Evolutionary conservation across 2,113 vertebrate genomes (phyloP).

Genomic region (Symphodus melops): DNA sequence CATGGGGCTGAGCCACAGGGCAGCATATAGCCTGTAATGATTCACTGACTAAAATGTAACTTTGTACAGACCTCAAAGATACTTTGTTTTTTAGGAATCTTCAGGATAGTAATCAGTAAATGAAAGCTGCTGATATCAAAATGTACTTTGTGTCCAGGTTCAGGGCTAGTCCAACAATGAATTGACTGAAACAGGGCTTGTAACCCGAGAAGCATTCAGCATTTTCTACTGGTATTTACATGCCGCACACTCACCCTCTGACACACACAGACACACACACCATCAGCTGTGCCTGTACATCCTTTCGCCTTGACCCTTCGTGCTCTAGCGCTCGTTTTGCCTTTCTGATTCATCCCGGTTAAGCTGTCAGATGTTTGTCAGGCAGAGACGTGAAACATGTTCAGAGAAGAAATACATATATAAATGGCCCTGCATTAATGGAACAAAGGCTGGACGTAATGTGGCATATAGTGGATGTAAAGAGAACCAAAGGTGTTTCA

Average conservation of each 20-base stretch:
- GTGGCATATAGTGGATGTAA: neutral
- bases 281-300: slow-evolving; percentile 64
- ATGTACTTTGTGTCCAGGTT: neutral
- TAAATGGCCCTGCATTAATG: neutral
- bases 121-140: neutral
- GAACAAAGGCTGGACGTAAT: neutral
- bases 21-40: slow-evolving; percentile 32
- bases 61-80: neutral
- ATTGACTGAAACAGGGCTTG: neutral
- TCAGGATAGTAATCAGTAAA: neutral
- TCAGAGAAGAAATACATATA: neutral
- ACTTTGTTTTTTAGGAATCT: neutral
- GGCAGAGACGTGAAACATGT: neutral
- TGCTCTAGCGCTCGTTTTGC: slow-evolving; percentile 38
- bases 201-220: slow-evolving; percentile 27
- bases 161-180: slow-evolving; percentile 24
- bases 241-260: slow-evolving; percentile 33
- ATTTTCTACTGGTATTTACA: slow-evolving; percentile 35
- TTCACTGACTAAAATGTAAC: slow-evolving; percentile 8
- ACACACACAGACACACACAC: slow-evolving; percentile 19
- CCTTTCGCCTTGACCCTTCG: slow-evolving; percentile 52
- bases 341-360: slow-evolving; percentile 32
- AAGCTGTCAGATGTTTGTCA: neutral
- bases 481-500: neutral
- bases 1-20: slow-evolving; percentile 3